phyloP scores from a whole-genome alignment of 1,140 invertebrate species.

The Macrocentrus cingulum region DNA sequence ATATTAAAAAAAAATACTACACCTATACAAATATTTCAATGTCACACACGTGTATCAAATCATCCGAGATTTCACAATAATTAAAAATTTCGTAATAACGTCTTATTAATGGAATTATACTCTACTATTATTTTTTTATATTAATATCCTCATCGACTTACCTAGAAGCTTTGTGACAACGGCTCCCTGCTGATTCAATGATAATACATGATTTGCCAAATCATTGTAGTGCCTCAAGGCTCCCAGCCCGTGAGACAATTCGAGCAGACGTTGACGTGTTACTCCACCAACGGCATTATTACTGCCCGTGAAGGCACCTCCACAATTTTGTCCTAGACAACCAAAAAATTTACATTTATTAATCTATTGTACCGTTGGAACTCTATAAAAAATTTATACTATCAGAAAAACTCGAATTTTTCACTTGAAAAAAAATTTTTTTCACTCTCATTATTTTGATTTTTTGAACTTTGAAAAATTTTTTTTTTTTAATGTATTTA shows the following conservation, averaged over 20 bases:
- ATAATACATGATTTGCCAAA: slow-evolving; percentile 69
- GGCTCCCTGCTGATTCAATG: slow-evolving; percentile 68
- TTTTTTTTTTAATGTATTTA: too few relatives aligned
- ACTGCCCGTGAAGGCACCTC: slow-evolving; percentile 43
- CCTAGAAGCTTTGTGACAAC: slow-evolving; percentile 70
- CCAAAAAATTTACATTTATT: neutral
- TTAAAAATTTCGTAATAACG: too few relatives aligned
- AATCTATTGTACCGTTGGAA: neutral
- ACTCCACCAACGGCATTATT: slow-evolving; percentile 36
- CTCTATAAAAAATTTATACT: neutral
- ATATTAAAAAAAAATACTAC: too few relatives aligned
- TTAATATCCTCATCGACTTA: too few relatives aligned
- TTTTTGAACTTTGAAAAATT: too few relatives aligned
- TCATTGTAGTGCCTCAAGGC: slow-evolving; percentile 70
- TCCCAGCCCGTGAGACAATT: slow-evolving; percentile 64
- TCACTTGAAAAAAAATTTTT: too few relatives aligned
- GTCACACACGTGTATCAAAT: too few relatives aligned
- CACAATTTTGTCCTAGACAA: slow-evolving; percentile 49
- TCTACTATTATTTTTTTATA: too few relatives aligned
- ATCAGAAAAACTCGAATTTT: neutral
- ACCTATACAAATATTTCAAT: too few relatives aligned
- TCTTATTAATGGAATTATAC: too few relatives aligned
- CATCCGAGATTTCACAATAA: too few relatives aligned
- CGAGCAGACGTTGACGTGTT: slow-evolving; percentile 62
- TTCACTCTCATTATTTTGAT: too few relatives aligned